Percentiles rank a stretch among this genome's conserved stretches.
Evolutionary conservation across 2,113 vertebrate species (phyloP).

Genomic region (Calypte anna): DNA sequence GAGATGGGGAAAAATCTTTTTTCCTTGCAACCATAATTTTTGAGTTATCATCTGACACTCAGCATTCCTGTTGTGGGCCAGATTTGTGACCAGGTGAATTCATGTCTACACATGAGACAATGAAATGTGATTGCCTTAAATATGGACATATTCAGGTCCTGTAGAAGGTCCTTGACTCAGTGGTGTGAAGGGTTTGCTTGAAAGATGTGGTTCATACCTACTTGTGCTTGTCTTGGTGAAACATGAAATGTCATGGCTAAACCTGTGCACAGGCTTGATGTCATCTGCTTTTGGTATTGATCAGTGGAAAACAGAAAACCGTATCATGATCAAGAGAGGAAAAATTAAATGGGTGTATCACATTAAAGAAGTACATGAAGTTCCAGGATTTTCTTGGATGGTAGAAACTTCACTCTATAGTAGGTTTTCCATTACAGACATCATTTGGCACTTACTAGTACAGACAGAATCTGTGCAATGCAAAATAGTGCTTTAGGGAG

Average conservation of each 20-base stretch:
- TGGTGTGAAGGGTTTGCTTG: neutral
- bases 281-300: neutral
- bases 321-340: accelerated
- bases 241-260: neutral
- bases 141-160: neutral
- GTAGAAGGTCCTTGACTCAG: neutral
- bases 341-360: neutral
- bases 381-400: neutral
- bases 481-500: neutral
- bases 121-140: neutral
- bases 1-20: neutral
- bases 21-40: neutral
- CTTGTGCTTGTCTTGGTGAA: neutral
- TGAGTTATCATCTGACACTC: neutral
- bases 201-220: neutral
- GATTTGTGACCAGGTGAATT: neutral
- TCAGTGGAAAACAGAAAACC: neutral
- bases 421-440: neutral
- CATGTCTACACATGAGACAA: neutral
- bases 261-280: accelerated
- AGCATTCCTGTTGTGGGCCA: neutral
- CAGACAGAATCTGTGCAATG: neutral
- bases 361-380: neutral
- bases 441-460: neutral
- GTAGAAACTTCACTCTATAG: neutral